phyloP scores from a whole-genome alignment of 2,888 invertebrate species.

The Rhagium mordax region DNA sequence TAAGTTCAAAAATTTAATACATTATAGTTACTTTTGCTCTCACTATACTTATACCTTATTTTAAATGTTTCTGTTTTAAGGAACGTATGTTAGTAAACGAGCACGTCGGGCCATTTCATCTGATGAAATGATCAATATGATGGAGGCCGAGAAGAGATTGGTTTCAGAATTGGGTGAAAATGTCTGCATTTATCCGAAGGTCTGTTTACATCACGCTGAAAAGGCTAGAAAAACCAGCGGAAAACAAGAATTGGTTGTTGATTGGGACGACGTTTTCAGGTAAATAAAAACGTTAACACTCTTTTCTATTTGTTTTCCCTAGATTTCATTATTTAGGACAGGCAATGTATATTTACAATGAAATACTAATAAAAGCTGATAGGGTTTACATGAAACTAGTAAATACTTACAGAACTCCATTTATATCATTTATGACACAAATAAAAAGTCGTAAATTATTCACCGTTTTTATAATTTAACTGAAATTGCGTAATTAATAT shows the following conservation, averaged over 20 bases:
- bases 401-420: too few species aligned
- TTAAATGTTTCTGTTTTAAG: conserved; percentile 69
- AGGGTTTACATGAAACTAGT: too few species aligned
- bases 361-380: too few species aligned
- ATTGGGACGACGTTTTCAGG: conserved; percentile 87
- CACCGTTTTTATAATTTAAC: too few species aligned
- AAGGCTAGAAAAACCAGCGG: conserved; percentile 70
- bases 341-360: too few species aligned
- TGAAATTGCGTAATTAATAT: too few species aligned
- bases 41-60: neutral
- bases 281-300: conserved; percentile 64
- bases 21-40: neutral
- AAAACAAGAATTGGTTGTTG: conserved; percentile 70
- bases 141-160: conserved; percentile 85
- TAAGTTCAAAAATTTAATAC: too few species aligned
- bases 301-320: neutral
- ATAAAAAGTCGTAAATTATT: too few species aligned
- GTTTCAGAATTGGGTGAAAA: conserved; percentile 83
- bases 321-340: neutral
- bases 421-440: too few species aligned
- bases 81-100: conserved; percentile 80
- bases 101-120: conserved; percentile 74
- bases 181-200: conserved; percentile 85
- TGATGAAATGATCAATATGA: conserved; percentile 76
- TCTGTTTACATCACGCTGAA: conserved; percentile 81